Percentiles rank a stretch among this genome's conserved stretches.
Evolutionary conservation across 2,888 invertebrate species (phyloP).

Genomic region (Melieria crassipennis): DNA sequence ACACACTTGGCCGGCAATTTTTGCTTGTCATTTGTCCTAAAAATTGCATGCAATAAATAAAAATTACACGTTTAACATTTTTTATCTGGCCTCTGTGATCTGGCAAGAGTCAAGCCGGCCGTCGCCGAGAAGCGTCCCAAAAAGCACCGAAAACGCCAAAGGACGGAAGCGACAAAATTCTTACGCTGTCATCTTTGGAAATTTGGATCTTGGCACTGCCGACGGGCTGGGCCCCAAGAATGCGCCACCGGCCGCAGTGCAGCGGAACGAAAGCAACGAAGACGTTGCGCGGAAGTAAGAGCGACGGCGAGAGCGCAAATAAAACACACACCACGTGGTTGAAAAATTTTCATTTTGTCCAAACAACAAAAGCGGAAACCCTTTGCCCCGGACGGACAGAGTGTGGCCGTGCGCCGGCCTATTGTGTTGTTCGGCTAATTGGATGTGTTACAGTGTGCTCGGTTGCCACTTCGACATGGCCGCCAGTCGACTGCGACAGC

Average conservation of each 20-base stretch:
- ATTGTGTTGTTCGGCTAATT: not conserved
- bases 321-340: not conserved
- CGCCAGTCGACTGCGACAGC: slow-evolving; percentile 11
- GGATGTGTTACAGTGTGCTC: slow-evolving; percentile 3
- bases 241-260: not conserved
- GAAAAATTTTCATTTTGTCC: slow-evolving; percentile 1
- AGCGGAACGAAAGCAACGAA: too few relatives aligned
- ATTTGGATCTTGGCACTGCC: not conserved
- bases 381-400: not conserved
- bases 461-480: not conserved
- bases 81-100: slow-evolving; percentile 17
- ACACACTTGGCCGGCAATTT: slow-evolving; percentile 1
- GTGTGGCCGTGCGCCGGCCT: not conserved
- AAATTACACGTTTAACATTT: slow-evolving; percentile 31
- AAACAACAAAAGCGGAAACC: slow-evolving; percentile 7
- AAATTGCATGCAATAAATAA: slow-evolving; percentile 41
- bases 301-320: not conserved
- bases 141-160: not conserved
- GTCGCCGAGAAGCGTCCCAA: not conserved
- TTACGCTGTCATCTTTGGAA: slow-evolving; percentile 23
- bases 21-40: slow-evolving; percentile 36
- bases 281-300: not conserved
- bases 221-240: not conserved
- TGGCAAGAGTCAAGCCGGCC: not conserved
- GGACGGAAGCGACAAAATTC: slow-evolving; percentile 2